These are phyloP conservation scores for Hipposideros larvatus DNA, from an alignment of 2,797 vertebrate species.

Conservation along the genomic window DNA sequence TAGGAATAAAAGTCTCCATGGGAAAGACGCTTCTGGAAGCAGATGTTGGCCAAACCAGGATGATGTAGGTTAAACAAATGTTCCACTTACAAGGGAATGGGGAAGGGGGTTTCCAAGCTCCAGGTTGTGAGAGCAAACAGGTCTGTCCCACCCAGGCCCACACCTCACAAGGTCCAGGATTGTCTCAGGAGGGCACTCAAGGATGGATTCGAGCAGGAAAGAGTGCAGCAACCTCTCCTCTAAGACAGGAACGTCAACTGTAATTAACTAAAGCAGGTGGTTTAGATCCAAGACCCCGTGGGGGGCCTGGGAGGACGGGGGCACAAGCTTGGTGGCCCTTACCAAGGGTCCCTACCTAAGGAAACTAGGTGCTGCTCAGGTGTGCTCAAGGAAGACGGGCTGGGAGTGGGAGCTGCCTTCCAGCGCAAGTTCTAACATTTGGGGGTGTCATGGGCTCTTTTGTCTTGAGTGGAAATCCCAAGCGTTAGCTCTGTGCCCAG, in stretches of 20 bases:
- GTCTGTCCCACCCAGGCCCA: background rate
- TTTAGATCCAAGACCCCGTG: background rate
- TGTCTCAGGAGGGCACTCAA: background rate
- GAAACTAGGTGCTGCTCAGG: background rate
- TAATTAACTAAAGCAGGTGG: background rate
- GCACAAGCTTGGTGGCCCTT: fast-evolving
- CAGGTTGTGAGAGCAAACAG: background rate
- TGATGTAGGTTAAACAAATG: background rate
- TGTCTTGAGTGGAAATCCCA: background rate
- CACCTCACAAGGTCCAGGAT: background rate
- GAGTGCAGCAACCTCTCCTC: background rate
- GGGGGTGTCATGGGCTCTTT: background rate
- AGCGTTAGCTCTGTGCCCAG: background rate
- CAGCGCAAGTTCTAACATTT: background rate
- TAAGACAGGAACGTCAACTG: background rate
- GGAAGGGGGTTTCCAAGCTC: background rate
- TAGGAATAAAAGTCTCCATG: background rate
- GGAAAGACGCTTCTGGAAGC: background rate
- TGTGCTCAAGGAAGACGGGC: background rate
- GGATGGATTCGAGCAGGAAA: background rate
- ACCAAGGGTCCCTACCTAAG: background rate
- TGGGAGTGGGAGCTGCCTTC: background rate
- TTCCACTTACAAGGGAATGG: background rate
- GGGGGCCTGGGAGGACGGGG: background rate
- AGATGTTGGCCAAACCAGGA: conserved; percentile 41